Percentiles rank a stretch among this genome's conserved stretches.
Conservation (phyloP, 2,113 vertebrate species). For the Pongo pygmaeus region DNA sequence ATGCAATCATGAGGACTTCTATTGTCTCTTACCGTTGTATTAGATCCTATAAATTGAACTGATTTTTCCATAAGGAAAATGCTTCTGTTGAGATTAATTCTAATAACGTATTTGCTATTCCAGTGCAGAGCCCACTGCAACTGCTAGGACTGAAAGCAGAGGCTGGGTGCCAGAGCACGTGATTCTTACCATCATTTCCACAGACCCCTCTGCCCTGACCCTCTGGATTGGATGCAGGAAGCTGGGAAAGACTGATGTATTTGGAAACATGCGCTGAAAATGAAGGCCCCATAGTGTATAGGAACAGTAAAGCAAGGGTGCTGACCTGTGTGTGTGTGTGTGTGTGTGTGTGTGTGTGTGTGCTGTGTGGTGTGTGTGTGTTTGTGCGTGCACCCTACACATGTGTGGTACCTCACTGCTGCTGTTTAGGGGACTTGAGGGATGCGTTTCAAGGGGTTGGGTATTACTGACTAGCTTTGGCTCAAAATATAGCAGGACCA, state of each 20-base stretch:
- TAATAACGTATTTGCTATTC: not conserved
- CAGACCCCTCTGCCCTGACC: not conserved
- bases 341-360: no score
- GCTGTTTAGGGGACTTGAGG: not conserved
- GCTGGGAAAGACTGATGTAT: conserved; percentile 45
- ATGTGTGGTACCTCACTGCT: not conserved
- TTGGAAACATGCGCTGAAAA: conserved; percentile 78
- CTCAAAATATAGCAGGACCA: conserved; percentile 74
- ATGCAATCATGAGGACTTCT: not conserved
- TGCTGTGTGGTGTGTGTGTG: not conserved
- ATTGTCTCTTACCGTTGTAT: not conserved
- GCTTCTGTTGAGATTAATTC: not conserved
- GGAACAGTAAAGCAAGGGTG: not conserved
- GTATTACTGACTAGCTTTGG: conserved; percentile 48
- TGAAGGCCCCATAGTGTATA: conserved; percentile 68
- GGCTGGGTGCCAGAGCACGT: fast-evolving
- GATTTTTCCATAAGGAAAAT: not conserved
- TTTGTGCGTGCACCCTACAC: not conserved
- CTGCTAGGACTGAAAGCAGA: not conserved
- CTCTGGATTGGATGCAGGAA: not conserved
- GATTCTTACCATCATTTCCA: not conserved
- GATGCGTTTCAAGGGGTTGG: not conserved
- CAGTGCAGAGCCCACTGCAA: not conserved
- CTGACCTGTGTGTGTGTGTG: not conserved
- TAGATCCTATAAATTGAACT: not conserved